Base-by-base conservation (phyloP, 64 coral and sea anemone species). In the Cladopsammia gracilis region DNA sequence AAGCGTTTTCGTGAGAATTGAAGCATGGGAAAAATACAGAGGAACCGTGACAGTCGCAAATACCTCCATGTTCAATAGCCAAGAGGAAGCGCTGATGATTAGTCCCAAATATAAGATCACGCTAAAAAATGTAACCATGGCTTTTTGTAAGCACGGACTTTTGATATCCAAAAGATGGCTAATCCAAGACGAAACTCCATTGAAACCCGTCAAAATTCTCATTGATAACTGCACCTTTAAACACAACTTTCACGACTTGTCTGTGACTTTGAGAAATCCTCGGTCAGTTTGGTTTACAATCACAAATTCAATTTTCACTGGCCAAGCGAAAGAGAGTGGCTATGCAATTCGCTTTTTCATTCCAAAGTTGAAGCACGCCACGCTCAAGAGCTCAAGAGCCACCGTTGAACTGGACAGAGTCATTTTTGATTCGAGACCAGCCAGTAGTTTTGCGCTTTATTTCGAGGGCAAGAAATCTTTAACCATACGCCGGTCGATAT, bases 181-280 rank as follows among this genome's bases (percentile, higher is more conserved):
- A 18, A 23, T 4, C 10, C 7, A 23, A 1, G 50, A 68, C 5
- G 12, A 23, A 5, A 48, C 5, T 22, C 13, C 16, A 1, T 84
- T 84, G 45, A 75, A 48, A 12, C 62, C 45, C 50, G 80, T 84
- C 19, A 48, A 48, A 15, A 64, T 84, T 50, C 18, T 13, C 60
- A 84, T 84, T 46, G 61, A 65, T 7, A 84, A 51, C 62, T 84
- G 80, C 80, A 67, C 43, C 9, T 84, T 84, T 11, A 68, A 51
- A 67, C 16, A 50, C 18, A 84, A 84, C 10, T 60, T 52, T 5
- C 67, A 67, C 44, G 80, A 84, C 18, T 13, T 84, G 12, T 64
- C 42, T 50, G 24, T 62, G 23, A 84, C 18, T 46, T 10, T 84
- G 18, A 23, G 60, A n/a, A 11, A 84, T 3, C 44, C 61, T 24